These are phyloP conservation scores for Pseudolaguvia tuberculata DNA, from an alignment of 2,113 vertebrate species.

Conservation along the genomic window DNA sequence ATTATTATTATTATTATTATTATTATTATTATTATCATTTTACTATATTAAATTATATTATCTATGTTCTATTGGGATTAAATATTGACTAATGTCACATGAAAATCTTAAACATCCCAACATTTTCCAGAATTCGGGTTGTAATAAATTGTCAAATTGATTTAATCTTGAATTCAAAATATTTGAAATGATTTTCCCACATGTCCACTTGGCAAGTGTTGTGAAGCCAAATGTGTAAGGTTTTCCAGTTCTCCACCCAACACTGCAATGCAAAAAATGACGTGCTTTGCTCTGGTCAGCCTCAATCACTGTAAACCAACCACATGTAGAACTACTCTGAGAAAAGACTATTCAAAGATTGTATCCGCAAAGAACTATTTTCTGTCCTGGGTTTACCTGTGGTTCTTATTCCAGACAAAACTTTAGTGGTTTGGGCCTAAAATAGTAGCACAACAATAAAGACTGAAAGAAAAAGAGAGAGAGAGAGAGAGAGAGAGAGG, in stretches of 20 bases:
- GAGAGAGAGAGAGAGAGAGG: slow-evolving; percentile 15
- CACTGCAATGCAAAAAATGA: slow-evolving; percentile 23
- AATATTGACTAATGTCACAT: too few species aligned
- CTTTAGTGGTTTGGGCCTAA: slow-evolving; percentile 37
- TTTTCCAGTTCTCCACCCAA: slow-evolving; percentile 31
- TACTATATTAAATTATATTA: too few species aligned
- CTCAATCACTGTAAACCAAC: slow-evolving; percentile 32
- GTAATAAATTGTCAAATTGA: not conserved
- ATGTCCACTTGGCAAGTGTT: not conserved
- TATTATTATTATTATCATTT: too few species aligned
- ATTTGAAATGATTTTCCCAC: not conserved
- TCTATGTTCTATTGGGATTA: too few species aligned
- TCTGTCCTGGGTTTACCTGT: slow-evolving; percentile 23
- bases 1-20: too few species aligned
- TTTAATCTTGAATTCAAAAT: slow-evolving; percentile 2
- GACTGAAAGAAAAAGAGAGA: slow-evolving; percentile 3
- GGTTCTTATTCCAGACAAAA: slow-evolving; percentile 40
- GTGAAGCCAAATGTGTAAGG: slow-evolving; percentile 29
- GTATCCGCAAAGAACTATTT: slow-evolving; percentile 39
- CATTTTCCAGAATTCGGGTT: too few species aligned
- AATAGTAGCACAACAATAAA: slow-evolving; percentile 48
- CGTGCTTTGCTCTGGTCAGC: slow-evolving; percentile 33
- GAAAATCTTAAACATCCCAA: too few species aligned
- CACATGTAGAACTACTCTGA: slow-evolving; percentile 21
- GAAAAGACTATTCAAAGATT: slow-evolving; percentile 41